phyloP scores from a whole-genome alignment of 2,888 invertebrate species.

The Oxyteleia sp. region DNA sequence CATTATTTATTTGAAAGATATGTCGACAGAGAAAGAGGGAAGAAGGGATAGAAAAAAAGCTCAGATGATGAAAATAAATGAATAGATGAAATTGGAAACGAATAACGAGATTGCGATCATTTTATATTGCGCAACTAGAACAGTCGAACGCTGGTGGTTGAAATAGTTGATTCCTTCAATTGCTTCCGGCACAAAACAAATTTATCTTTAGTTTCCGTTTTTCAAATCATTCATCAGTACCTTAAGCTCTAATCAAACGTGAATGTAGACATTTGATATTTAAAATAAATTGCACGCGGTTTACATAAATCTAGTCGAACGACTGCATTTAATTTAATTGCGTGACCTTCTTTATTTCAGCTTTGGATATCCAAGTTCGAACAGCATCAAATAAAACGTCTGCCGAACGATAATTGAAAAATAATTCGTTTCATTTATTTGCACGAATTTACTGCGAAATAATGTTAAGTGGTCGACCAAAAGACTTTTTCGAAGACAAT shows the following conservation, averaged over 20 bases:
- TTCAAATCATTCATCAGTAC: no score
- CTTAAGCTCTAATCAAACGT: background rate
- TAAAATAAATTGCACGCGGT: background rate
- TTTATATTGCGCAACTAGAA: slow-evolving; percentile 14
- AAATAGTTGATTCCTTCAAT: slow-evolving; percentile 39
- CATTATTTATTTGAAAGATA: slow-evolving; percentile 8
- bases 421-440: no score
- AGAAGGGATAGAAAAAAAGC: background rate
- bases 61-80: slow-evolving; percentile 21
- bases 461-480: no score
- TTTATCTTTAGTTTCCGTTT: slow-evolving; percentile 25
- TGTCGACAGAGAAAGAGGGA: background rate
- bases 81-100: slow-evolving; percentile 27
- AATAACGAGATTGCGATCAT: slow-evolving; percentile 36
- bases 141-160: slow-evolving; percentile 19
- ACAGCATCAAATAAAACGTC: no score
- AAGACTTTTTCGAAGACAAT: no score
- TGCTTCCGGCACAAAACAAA: slow-evolving; percentile 20
- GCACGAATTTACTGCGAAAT: no score
- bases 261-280: slow-evolving; percentile 18
- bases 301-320: no score
- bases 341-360: no score
- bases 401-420: no score
- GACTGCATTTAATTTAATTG: no score
- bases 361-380: no score